Percentiles rank a stretch among this genome's conserved stretches.
phyloP scores from a whole-genome alignment of 2,797 vertebrate genomes.

The Clamator glandarius region DNA sequence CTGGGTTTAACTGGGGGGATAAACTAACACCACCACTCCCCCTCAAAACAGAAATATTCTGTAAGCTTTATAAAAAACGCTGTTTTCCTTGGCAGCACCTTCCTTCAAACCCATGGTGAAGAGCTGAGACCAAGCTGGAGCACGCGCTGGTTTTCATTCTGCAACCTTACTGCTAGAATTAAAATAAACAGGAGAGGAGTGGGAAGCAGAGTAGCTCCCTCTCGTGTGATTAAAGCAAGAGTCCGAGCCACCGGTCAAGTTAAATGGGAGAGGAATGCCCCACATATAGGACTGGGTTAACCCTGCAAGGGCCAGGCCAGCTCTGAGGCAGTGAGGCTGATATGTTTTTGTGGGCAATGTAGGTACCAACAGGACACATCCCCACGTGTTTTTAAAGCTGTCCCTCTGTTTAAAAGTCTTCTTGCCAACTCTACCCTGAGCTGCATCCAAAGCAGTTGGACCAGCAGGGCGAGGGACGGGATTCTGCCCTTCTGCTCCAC shows the following conservation, averaged over 20 bases:
- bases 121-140: fast-evolving
- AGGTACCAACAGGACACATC: neutral
- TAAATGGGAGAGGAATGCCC: neutral
- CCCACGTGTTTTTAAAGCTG: neutral
- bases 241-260: neutral
- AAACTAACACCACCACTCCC: fast-evolving
- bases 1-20: neutral
- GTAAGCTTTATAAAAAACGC: neutral
- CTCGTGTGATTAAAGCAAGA: neutral
- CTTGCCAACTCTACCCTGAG: no score
- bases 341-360: neutral
- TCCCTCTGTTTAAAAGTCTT: no score
- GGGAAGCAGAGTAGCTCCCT: neutral
- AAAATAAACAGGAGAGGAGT: neutral
- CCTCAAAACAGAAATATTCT: neutral
- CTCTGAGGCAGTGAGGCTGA: neutral
- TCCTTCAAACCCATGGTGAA: neutral
- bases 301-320: neutral
- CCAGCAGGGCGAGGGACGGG: no score
- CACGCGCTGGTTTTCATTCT: neutral
- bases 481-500: no score
- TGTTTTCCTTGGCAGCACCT: conserved; percentile 20
- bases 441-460: no score
- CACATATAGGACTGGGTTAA: neutral
- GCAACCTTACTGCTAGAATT: neutral